phyloP scores from a whole-genome alignment of 2,113 vertebrate species.

The Lepisosteus osseus region DNA sequence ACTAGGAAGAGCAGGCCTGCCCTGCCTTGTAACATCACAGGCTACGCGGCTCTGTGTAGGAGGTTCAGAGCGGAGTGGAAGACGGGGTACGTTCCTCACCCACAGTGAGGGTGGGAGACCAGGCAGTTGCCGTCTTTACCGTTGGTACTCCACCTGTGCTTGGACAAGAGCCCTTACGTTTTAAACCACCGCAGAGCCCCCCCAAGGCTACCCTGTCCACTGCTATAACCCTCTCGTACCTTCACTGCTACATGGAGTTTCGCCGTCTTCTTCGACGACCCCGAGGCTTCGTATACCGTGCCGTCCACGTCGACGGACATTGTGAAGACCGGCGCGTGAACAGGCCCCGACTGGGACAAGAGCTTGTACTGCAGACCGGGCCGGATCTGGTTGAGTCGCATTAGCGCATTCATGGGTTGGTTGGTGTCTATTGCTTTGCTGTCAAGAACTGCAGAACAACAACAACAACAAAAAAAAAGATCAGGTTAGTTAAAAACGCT shows the following conservation, averaged over 20 bases:
- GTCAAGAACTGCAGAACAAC: slow-evolving; percentile 77
- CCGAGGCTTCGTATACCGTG: slow-evolving; percentile 90
- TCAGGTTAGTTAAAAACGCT: neutral
- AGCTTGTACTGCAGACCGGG: slow-evolving; percentile 97
- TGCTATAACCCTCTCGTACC: slow-evolving; percentile 56
- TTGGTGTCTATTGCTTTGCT: slow-evolving; percentile 98
- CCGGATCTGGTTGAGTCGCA: slow-evolving; percentile 97
- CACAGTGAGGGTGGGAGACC: too few species aligned
- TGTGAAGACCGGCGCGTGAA: slow-evolving; percentile 97
- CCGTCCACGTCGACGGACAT: slow-evolving; percentile 98
- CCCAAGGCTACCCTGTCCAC: too few species aligned
- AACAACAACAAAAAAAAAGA: neutral
- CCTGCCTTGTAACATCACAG: too few species aligned
- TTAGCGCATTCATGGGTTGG: slow-evolving; percentile 94
- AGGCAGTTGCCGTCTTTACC: too few species aligned
- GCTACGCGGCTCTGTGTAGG: too few species aligned
- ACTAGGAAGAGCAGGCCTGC: too few species aligned
- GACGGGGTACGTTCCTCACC: too few species aligned
- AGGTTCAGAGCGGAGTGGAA: too few species aligned
- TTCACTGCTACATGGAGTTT: slow-evolving; percentile 98
- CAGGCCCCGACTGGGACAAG: slow-evolving; percentile 95
- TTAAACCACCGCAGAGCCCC: too few species aligned
- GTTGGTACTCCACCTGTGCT: too few species aligned
- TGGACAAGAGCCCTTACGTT: too few species aligned
- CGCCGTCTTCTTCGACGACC: slow-evolving; percentile 97